phyloP scores from a whole-genome alignment of 2,888 invertebrate genomes.

The Euspilapteryx auroguttella region DNA sequence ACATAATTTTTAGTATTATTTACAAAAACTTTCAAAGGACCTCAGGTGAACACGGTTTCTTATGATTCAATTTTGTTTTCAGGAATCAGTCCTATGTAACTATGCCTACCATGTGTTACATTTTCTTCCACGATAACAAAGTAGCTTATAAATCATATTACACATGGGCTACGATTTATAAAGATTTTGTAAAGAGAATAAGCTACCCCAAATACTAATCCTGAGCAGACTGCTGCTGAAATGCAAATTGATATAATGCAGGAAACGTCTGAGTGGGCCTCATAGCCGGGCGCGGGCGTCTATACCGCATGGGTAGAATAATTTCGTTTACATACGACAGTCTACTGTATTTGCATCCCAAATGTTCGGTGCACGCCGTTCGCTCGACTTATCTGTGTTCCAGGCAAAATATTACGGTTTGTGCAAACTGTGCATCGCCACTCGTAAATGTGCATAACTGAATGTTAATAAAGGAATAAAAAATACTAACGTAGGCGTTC shows the following conservation, averaged over 20 bases:
- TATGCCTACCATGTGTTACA: too few relatives aligned
- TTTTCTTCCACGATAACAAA: too few relatives aligned
- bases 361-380: slow-evolving; percentile 46
- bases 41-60: too few relatives aligned
- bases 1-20: too few relatives aligned
- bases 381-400: slow-evolving; percentile 44
- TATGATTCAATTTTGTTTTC: too few relatives aligned
- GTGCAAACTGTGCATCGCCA: slow-evolving; percentile 56
- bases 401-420: slow-evolving; percentile 56
- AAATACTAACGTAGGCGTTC: slow-evolving; percentile 49
- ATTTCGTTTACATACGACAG: slow-evolving; percentile 60
- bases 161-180: too few relatives aligned
- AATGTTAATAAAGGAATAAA: slow-evolving; percentile 59
- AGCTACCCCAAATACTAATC: too few relatives aligned
- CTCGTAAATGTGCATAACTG: slow-evolving; percentile 57
- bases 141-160: too few relatives aligned
- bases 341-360: slow-evolving; percentile 57
- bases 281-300: slow-evolving; percentile 52
- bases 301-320: slow-evolving; percentile 53
- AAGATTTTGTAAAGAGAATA: too few relatives aligned
- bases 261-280: slow-evolving; percentile 61
- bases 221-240: too few relatives aligned
- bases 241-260: slow-evolving; percentile 61
- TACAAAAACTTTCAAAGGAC: too few relatives aligned
- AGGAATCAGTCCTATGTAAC: too few relatives aligned